Evolutionary conservation across 1,140 invertebrate genomes (phyloP).

Genomic region (Papilio aristodemus): DNA sequence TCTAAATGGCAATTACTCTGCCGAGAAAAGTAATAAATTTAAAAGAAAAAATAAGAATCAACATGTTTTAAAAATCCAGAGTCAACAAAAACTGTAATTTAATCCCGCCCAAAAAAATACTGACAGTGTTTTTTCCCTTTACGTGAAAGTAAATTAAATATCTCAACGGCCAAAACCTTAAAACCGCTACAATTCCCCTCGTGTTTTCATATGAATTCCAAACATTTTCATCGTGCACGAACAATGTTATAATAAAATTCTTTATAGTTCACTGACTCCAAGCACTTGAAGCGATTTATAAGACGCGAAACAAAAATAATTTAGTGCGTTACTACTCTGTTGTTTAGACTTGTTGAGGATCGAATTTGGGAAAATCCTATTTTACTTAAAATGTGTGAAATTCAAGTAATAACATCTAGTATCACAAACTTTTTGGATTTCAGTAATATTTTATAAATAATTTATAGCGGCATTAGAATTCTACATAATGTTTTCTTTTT

Average conservation of each 20-base stretch:
- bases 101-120: background rate
- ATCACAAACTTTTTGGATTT: too few species aligned
- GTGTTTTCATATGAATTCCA: background rate
- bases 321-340: background rate
- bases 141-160: background rate
- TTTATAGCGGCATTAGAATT: too few species aligned
- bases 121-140: background rate
- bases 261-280: background rate
- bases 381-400: too few species aligned
- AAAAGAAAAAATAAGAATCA: too few species aligned
- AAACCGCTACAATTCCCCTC: background rate
- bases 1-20: too few species aligned
- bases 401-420: too few species aligned
- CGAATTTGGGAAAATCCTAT: too few species aligned
- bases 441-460: too few species aligned
- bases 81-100: background rate
- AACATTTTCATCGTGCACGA: background rate
- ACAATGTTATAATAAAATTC: background rate
- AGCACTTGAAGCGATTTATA: background rate
- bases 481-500: too few species aligned
- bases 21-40: too few species aligned
- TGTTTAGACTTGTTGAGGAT: too few species aligned
- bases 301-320: background rate
- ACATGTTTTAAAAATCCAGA: too few species aligned
- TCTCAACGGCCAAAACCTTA: background rate